phyloP scores from a whole-genome alignment of 2,113 vertebrate species.

The Paraplagusia blochii region DNA sequence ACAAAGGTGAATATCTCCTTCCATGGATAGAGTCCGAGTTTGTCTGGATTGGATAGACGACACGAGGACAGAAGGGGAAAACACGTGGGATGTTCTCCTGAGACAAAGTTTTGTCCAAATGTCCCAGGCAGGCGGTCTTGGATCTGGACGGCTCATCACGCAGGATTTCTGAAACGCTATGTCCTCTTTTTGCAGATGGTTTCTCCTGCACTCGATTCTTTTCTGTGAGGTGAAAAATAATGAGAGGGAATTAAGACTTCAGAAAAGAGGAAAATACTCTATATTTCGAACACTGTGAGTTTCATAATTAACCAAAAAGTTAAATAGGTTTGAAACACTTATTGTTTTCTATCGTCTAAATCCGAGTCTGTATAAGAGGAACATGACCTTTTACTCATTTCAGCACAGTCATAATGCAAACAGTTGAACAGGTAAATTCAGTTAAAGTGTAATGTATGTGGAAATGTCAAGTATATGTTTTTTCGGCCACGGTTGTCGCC shows the following conservation, averaged over 20 bases:
- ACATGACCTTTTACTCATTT: no score
- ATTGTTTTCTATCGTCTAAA: no score
- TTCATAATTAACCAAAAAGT: no score
- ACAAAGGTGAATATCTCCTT: slow-evolving; percentile 36
- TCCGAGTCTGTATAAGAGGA: no score
- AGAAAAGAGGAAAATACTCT: background rate
- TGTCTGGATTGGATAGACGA: slow-evolving; percentile 56
- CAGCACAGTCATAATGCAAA: no score
- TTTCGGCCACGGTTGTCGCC: no score
- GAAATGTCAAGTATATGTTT: no score
- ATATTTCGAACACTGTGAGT: no score
- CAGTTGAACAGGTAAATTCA: no score
- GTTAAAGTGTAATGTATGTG: no score
- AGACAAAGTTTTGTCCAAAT: slow-evolving; percentile 20
- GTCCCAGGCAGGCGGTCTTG: slow-evolving; percentile 6
- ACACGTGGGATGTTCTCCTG: slow-evolving; percentile 27
- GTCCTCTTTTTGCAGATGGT: slow-evolving; percentile 56
- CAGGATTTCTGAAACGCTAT: slow-evolving; percentile 72
- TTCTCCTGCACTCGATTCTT: slow-evolving; percentile 28
- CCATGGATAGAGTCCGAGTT: slow-evolving; percentile 36
- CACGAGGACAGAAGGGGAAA: slow-evolving; percentile 51
- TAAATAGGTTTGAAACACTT: no score
- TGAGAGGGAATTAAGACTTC: slow-evolving; percentile 4
- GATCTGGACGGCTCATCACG: slow-evolving; percentile 44
- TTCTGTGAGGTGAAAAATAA: slow-evolving; percentile 41